Evolutionary conservation across 92 coral and sea anemone species (phyloP).

Genomic region (Porites rus): DNA sequence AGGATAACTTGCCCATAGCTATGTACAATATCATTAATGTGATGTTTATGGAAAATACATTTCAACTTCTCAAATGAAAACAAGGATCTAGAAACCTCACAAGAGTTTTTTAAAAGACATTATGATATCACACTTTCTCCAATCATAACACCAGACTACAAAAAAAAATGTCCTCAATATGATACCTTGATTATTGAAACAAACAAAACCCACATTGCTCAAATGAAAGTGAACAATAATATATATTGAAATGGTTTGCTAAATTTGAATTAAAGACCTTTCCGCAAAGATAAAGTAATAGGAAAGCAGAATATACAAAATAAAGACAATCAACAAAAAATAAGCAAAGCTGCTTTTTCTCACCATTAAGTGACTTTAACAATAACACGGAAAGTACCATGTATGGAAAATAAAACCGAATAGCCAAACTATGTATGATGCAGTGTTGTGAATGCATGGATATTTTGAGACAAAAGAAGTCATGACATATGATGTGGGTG

Average conservation of each 20-base stretch:
- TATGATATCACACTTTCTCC: neutral
- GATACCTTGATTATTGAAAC: neutral
- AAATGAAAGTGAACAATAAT: neutral
- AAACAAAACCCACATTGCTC: neutral
- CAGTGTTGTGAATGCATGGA: neutral
- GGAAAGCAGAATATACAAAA: neutral
- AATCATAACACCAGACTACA: neutral
- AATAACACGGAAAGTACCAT: neutral
- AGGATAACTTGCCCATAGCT: constrained; percentile 11
- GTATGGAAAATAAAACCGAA: neutral
- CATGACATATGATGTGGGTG: too few species aligned
- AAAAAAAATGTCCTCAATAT: neutral
- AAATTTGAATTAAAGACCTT: neutral
- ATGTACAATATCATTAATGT: constrained; percentile 19
- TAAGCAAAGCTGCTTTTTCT: neutral
- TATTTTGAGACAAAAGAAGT: neutral
- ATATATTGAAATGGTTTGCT: neutral
- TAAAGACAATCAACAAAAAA: neutral
- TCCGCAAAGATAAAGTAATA: neutral
- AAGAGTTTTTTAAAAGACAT: neutral
- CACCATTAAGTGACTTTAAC: neutral
- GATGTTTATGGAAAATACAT: neutral
- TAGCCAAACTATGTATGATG: neutral
- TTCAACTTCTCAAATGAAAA: too few species aligned
- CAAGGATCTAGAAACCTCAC: neutral